Conservation (phyloP, 35 echinoderm and acorn worm species). For the Heliocidaris tuberculata region DNA sequence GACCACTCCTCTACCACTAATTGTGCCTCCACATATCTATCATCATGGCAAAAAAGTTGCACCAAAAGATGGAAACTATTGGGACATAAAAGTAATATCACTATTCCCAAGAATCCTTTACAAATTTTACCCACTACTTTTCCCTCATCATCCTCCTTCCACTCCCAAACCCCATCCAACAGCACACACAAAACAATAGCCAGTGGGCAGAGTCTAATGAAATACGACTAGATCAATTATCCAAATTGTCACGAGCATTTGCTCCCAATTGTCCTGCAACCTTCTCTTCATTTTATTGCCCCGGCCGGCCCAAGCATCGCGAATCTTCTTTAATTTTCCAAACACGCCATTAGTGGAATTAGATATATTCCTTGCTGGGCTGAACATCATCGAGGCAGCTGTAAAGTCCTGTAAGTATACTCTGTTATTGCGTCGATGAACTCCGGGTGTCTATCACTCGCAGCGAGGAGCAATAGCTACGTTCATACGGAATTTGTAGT, state of each 20-base stretch:
- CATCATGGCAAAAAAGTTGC: neutral
- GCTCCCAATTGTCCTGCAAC: neutral
- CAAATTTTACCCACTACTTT: neutral
- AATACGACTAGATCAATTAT: neutral
- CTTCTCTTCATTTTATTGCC: neutral
- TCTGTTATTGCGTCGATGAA: neutral
- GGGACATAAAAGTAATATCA: neutral
- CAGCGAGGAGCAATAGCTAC: neutral
- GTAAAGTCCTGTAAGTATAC: neutral
- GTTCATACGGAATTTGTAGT: too few relatives aligned
- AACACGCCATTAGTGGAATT: neutral
- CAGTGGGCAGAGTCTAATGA: neutral
- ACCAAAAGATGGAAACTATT: neutral
- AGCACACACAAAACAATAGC: neutral
- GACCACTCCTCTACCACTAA: neutral
- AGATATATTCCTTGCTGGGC: neutral
- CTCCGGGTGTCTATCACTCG: neutral
- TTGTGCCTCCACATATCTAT: neutral
- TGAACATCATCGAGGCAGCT: neutral
- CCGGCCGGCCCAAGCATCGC: neutral
- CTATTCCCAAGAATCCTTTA: neutral
- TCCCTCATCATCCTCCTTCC: neutral
- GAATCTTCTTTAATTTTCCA: neutral
- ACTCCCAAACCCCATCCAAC: neutral
- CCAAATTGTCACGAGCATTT: constrained; percentile 2